phyloP scores from a whole-genome alignment of 2,797 vertebrate genomes.

The Mus spretus region DNA sequence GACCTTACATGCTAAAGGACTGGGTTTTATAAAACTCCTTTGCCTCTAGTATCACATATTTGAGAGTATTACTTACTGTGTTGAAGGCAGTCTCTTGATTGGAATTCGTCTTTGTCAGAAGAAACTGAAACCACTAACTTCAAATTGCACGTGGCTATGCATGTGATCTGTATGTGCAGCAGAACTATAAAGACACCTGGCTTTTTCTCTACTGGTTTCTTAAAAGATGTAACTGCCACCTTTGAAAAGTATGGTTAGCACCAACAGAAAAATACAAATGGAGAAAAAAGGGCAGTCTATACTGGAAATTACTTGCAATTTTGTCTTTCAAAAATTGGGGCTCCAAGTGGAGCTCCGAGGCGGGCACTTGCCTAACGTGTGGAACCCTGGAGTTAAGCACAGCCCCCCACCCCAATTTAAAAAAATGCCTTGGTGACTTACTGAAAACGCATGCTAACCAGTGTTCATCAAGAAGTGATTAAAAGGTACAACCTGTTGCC shows the following conservation, averaged over 20 bases:
- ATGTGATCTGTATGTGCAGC: constrained; percentile 80
- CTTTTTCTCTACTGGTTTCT: constrained; percentile 32
- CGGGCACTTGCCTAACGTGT: background rate
- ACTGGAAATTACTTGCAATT: constrained; percentile 15
- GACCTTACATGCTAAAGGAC: constrained; percentile 92
- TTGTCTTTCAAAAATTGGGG: background rate
- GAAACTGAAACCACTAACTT: constrained; percentile 80
- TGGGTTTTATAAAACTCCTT: constrained; percentile 93
- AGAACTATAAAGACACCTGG: constrained; percentile 77
- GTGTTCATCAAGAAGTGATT: constrained; percentile 53
- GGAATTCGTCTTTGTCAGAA: constrained; percentile 86
- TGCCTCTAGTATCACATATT: constrained; percentile 87
- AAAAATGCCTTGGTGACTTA: background rate
- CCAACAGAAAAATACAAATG: background rate
- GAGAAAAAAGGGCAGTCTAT: background rate
- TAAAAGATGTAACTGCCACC: background rate
- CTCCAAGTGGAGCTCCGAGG: background rate
- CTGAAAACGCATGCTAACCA: constrained; percentile 22
- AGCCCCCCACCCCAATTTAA: no score
- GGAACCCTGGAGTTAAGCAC: background rate
- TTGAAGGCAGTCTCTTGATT: constrained; percentile 75
- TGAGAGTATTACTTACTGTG: constrained; percentile 84
- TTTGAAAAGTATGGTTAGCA: constrained; percentile 30
- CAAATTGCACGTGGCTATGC: constrained; percentile 84
- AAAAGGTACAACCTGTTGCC: background rate